Base-by-base conservation (phyloP, 2,113 vertebrate genomes). In the Ifrita kowaldi region DNA sequence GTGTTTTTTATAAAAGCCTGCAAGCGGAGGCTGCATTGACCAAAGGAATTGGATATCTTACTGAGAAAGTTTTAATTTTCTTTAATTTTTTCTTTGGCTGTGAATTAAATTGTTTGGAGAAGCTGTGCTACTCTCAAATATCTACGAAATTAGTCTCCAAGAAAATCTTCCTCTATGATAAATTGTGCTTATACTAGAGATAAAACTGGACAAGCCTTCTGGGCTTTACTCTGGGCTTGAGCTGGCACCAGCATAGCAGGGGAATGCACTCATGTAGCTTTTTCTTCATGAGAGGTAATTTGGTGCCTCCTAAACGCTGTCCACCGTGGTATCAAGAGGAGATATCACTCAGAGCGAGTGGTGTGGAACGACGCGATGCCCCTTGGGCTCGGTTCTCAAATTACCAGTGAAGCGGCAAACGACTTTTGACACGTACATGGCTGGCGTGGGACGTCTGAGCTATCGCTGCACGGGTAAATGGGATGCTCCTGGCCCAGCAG, bases 311-410 rank as follows among this genome's bases (percentile, higher is more conserved):
- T 67, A 49, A 30, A 9, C 4, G n/a, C 70, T 64, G n/a, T 11
- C n/a, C 16, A 2, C 18, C 6, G 26, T 13, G 42, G 28, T 35
- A 27, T 28, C 27, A 14, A 27, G 46, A 65, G 32, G 42, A 84
- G 63, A 2, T 28, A 13, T 13, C 41, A 1, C 37, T 79, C 42
- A 23, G n/a, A 57, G 88, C 0, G 4, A 73, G 50, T 3, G 37
- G 15, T 49, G 50, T 32, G 71, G 55, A 69, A 76, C 0, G 0
- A 46, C 28, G 56, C 1, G 0, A 16, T 46, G 49, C 39, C 57
- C 62, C 53, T 0, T 4, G 69, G 41, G 71, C 71, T 50, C 1
- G 0, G 7, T 30, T 96, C 79, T 89, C 70, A 53, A 59, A 69
- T 53, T 49, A 8, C 20, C 28, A 20, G 7, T 26, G 83, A 70